A percentile compares a stretch with the other conserved stretches of the same genome.
These are phyloP conservation scores for Palythoa grandiflora DNA, from an alignment of 92 coral and sea anemone species.

Conservation along the genomic window DNA sequence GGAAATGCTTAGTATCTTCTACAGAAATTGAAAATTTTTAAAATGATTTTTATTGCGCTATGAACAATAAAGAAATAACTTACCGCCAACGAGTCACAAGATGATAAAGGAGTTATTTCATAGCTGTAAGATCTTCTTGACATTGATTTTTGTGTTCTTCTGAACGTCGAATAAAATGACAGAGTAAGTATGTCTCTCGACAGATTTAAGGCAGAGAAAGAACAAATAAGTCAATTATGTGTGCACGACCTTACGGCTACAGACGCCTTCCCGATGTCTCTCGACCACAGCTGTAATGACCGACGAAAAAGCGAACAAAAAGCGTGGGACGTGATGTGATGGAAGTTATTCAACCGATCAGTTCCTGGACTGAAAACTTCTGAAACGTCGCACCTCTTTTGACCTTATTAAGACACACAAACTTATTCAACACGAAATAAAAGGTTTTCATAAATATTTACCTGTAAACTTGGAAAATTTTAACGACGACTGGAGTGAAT, in stretches of 20 bases:
- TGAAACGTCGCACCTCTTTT: not conserved
- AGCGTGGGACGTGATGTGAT: not conserved
- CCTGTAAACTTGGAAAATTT: constrained; percentile 1
- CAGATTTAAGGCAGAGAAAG: not conserved
- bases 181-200: not conserved
- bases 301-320: not conserved
- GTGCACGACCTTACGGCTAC: constrained; percentile 17
- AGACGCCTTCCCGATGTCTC: not conserved
- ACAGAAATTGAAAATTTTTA: not conserved
- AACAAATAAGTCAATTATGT: not conserved
- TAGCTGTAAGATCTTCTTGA: constrained; percentile 29
- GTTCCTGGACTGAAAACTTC: constrained; percentile 31
- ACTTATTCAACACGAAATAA: not conserved
- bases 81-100: constrained; percentile 33
- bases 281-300: not conserved
- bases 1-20: not conserved
- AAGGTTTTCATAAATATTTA: constrained; percentile 16
- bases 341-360: constrained; percentile 25
- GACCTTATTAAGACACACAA: constrained; percentile 41
- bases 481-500: not conserved
- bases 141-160: constrained; percentile 32
- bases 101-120: constrained; percentile 37
- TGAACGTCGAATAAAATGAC: constrained; percentile 1
- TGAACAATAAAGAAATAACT: not conserved
- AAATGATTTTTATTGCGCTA: not conserved